Percentiles rank a stretch among this genome's conserved stretches.
phyloP scores from a whole-genome alignment of 2,797 vertebrate species.

The Geotrypetes seraphini region DNA sequence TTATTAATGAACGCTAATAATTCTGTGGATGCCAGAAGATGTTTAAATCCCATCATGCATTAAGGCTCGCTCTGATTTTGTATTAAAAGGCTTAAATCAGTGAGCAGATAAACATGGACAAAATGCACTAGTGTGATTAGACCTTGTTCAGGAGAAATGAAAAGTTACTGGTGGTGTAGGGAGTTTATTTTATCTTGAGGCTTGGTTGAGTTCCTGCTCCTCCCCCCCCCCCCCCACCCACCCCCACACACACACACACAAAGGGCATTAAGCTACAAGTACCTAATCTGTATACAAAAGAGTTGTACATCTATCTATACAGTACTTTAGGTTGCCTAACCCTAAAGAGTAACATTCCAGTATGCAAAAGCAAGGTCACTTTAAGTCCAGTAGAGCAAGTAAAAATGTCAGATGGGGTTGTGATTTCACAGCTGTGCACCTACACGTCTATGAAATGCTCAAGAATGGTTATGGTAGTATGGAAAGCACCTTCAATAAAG shows the following conservation, averaged over 20 bases:
- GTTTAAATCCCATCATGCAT: no score
- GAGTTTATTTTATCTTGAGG: no score
- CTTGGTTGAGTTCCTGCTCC: no score
- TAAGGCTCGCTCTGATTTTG: slow-evolving; percentile 20
- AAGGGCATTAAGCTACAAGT: slow-evolving; percentile 15
- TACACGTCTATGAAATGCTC: slow-evolving; percentile 20
- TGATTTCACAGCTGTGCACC: slow-evolving; percentile 3
- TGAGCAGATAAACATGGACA: slow-evolving; percentile 11
- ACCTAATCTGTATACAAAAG: slow-evolving; percentile 21
- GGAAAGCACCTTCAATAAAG: slow-evolving; percentile 50
- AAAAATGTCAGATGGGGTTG: slow-evolving; percentile 19
- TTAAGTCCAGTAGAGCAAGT: no score
- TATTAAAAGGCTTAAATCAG: slow-evolving; percentile 21
- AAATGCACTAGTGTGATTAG: slow-evolving; percentile 9
- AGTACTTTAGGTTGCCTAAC: not conserved
- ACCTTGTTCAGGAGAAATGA: no score
- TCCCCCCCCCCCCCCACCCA: no score
- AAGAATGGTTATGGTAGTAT: slow-evolving; percentile 22
- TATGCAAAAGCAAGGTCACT: no score
- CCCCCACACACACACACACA: no score
- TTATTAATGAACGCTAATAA: no score
- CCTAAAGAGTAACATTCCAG: not conserved
- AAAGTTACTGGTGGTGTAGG: no score
- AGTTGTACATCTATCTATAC: slow-evolving; percentile 8
- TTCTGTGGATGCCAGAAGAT: no score